These are phyloP conservation scores for Sebastes hubbsi DNA, from an alignment of 2,797 vertebrate species.

Conservation along the genomic window DNA sequence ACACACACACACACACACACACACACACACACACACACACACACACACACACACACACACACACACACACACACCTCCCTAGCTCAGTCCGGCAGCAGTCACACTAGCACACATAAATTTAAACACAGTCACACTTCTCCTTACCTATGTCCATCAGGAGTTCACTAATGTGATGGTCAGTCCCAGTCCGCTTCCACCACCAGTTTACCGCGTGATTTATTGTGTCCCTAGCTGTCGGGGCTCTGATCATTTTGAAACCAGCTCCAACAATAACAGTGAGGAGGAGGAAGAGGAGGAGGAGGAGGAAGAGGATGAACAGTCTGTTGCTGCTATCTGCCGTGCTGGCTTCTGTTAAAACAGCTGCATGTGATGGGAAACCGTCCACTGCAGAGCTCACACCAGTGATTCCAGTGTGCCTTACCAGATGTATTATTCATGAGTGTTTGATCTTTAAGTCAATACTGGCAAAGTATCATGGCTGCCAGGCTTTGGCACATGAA, in stretches of 20 bases:
- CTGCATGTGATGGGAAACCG: slow-evolving; percentile 30
- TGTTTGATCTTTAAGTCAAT: slow-evolving; percentile 44
- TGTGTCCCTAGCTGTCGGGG: not conserved
- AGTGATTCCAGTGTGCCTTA: slow-evolving; percentile 19
- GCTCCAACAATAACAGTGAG: slow-evolving; percentile 7
- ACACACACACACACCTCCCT: not conserved
- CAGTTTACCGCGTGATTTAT: slow-evolving; percentile 21
- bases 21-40: not conserved
- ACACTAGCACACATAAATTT: slow-evolving; percentile 21
- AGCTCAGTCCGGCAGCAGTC: not conserved
- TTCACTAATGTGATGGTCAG: slow-evolving; percentile 35
- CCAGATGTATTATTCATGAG: slow-evolving; percentile 62
- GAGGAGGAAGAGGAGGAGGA: not conserved
- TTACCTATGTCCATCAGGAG: slow-evolving; percentile 38
- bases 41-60: not conserved
- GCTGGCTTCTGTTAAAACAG: slow-evolving; percentile 45
- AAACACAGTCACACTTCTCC: slow-evolving; percentile 27
- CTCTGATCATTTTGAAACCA: slow-evolving; percentile 31
- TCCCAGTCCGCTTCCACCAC: not conserved
- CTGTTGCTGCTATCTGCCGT: slow-evolving; percentile 14
- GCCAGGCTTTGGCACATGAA: slow-evolving; percentile 1
- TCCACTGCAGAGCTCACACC: slow-evolving; percentile 39
- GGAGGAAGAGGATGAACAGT: not conserved
- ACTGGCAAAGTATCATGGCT: slow-evolving; percentile 5
- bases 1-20: not conserved